Base-by-base conservation (phyloP, 2,888 invertebrate genomes). In the Brenthis hecate region DNA sequence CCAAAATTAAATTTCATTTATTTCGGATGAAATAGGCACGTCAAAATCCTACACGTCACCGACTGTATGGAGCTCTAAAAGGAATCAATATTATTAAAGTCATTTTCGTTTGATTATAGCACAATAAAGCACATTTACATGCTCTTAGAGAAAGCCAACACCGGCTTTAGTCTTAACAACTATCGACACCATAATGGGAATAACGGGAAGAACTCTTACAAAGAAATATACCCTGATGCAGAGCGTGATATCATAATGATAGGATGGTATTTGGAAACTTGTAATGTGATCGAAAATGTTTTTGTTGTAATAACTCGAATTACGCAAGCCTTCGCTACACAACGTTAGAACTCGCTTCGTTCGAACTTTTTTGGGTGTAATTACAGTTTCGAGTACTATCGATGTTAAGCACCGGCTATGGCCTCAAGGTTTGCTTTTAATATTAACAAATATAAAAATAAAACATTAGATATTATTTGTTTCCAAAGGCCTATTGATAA, bases 121-220 rank as follows among this genome's bases (percentile, higher is more conserved):
- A 75, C 75, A 78, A 76, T 76, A 73, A 78, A 77, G 65, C 75
- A 75, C 80, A 84, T 84, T 83, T 81, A 80, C 79, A 80, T 80
- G 79, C 73, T 68, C 28, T 53, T 58, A 75, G 80, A 78, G 84
- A 86, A 83, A 86, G 83, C 84, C 80, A 79, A 81, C 75, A 76
- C 74, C 72, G 75, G 72, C 75, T 73, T 73, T 76, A 80, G 77
- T 68, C 47, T 71, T 63, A 66, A 60, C 67, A 69, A 65, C 62
- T 66, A 72, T 72, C 76, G 79, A 80, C 79, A 78, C 76, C 75
- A 70, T 82, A 83, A 80, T 81, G 73, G 78, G 74, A 78, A 72
- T 77, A 78, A 76, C 74, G 72, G 79, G 78, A 76, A 78, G 71
- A 55, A 79, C 76, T 74, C 70, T 69, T 76, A 80, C 78, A 78